A percentile compares a stretch with the other conserved stretches of the same genome.
These are phyloP conservation scores for Novumbra hubbsi DNA, from an alignment of 2,797 vertebrate genomes.

Conservation along the genomic window DNA sequence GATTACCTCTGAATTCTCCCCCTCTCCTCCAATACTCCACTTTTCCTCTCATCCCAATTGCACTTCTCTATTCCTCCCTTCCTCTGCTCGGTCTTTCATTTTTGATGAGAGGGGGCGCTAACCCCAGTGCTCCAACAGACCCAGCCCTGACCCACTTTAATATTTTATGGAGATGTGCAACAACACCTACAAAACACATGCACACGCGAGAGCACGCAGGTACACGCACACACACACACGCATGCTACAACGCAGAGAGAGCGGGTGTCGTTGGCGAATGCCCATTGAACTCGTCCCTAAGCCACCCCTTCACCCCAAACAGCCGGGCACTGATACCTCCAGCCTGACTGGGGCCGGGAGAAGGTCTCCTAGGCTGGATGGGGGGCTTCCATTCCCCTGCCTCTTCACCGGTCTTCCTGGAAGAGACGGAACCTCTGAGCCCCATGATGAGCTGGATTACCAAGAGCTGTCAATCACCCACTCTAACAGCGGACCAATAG, in stretches of 20 bases:
- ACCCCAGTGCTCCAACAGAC: slow-evolving; percentile 67
- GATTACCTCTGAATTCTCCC: neutral
- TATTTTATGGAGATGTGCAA: slow-evolving; percentile 78
- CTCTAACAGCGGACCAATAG: slow-evolving; percentile 20
- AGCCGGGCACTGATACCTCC: slow-evolving; percentile 45
- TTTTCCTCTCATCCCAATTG: neutral
- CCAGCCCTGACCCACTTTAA: slow-evolving; percentile 75
- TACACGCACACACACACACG: slow-evolving; percentile 4
- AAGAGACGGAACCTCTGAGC: slow-evolving; percentile 22
- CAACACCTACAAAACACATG: slow-evolving; percentile 44
- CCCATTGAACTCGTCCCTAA: slow-evolving; percentile 75
- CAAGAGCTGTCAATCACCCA: slow-evolving; percentile 20
- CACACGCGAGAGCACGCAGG: slow-evolving; percentile 9
- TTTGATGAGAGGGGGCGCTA: slow-evolving; percentile 78
- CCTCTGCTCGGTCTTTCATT: slow-evolving; percentile 71
- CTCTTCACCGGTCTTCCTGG: slow-evolving; percentile 26
- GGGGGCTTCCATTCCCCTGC: slow-evolving; percentile 36
- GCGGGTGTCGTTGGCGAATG: slow-evolving; percentile 77
- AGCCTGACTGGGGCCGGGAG: slow-evolving; percentile 34
- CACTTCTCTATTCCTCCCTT: slow-evolving; percentile 48
- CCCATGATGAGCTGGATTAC: slow-evolving; percentile 15
- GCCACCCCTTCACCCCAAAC: slow-evolving; percentile 63
- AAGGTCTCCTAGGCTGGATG: slow-evolving; percentile 30
- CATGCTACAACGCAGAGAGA: slow-evolving; percentile 53
- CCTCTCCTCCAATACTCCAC: neutral